Evolutionary conservation across 2,888 invertebrate genomes (phyloP).

Genomic region (Adela reaumurella): DNA sequence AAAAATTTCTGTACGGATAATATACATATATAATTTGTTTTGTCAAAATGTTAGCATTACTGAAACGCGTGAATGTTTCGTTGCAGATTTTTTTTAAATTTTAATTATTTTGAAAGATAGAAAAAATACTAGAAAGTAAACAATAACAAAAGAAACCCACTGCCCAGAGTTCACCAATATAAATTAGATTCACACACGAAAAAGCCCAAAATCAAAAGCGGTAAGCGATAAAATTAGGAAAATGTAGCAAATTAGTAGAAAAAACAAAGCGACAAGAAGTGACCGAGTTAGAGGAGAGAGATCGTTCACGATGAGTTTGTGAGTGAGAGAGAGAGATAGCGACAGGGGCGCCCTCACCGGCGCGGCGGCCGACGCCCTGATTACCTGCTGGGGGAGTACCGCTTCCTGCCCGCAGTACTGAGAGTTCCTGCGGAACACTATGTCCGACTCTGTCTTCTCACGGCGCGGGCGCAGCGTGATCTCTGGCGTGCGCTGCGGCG

Average conservation of each 20-base stretch:
- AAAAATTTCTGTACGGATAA: no score
- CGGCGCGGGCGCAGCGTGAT: conserved; percentile 66
- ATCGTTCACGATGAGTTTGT: neutral
- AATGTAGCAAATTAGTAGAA: neutral
- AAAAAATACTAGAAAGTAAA: no score
- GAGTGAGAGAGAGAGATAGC: neutral
- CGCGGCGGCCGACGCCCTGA: conserved; percentile 24
- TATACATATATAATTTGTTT: no score
- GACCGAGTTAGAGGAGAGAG: neutral
- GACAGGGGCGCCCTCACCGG: neutral
- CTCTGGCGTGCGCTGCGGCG: conserved; percentile 19
- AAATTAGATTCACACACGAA: neutral
- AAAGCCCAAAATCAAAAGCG: neutral
- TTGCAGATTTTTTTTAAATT: no score
- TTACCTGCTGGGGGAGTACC: conserved; percentile 54
- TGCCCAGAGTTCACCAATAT: no score
- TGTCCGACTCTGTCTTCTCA: conserved; percentile 88
- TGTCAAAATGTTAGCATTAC: no score
- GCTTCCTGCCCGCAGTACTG: conserved; percentile 52
- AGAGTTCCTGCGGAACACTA: conserved; percentile 65
- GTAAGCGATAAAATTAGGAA: neutral
- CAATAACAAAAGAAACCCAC: no score
- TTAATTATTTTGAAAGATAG: no score
- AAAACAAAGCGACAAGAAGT: neutral
- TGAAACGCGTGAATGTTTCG: no score